Evolutionary conservation across 2,797 vertebrate genomes (phyloP).

Genomic region (Taeniopygia guttata): DNA sequence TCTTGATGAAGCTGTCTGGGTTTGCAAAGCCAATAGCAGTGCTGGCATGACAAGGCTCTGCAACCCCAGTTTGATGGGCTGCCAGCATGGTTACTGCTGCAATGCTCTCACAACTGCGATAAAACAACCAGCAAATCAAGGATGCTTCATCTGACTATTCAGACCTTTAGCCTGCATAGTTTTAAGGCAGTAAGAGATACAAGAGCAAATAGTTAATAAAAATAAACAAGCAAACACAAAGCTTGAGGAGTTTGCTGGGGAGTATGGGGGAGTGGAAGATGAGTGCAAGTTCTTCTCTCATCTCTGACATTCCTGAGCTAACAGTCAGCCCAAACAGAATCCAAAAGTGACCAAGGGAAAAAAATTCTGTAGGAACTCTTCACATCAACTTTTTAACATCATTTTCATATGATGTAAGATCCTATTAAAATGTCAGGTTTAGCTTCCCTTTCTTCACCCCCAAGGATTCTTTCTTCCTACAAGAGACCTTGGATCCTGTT

Average conservation of each 20-base stretch:
- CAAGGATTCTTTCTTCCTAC: not conserved
- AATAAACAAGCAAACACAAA: not conserved
- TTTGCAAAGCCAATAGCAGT: not conserved
- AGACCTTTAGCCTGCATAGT: slow-evolving; percentile 1
- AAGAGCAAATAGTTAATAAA: not conserved
- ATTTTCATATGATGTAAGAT: not conserved
- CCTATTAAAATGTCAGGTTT: not conserved
- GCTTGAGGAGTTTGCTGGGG: not conserved
- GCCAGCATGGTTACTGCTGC: not conserved
- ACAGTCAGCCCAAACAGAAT: not conserved
- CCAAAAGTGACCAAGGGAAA: not conserved
- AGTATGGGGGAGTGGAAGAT: not conserved
- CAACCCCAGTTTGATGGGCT: not conserved
- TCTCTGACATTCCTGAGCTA: not conserved
- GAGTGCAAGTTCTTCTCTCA: not conserved
- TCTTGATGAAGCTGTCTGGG: slow-evolving; percentile 1
- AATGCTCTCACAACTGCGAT: not conserved
- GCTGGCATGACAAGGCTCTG: not conserved
- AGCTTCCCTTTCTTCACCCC: not conserved
- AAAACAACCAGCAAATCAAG: not conserved
- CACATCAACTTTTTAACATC: too few species aligned
- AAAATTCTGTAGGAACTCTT: not conserved
- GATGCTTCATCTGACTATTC: not conserved
- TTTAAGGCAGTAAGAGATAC: not conserved
- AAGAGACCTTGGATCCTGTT: not conserved